Conservation (phyloP, 2,113 vertebrate species). For the Scartelaos histophorus region DNA sequence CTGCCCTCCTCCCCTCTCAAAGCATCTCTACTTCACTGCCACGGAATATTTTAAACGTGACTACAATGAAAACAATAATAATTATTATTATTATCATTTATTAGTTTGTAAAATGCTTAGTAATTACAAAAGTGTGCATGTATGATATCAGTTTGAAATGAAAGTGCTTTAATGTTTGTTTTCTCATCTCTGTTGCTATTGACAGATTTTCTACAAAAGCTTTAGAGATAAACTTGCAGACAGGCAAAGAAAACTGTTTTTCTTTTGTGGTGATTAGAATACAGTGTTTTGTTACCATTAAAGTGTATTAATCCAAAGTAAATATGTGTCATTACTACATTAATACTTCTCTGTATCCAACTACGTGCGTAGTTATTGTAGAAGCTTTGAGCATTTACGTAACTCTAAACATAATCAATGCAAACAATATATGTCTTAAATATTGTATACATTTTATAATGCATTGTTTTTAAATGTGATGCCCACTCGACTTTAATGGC, state of each 20-base stretch:
- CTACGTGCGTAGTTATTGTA: not conserved
- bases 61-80: no score
- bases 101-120: not conserved
- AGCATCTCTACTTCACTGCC: not conserved
- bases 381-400: not conserved
- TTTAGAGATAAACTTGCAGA: not conserved
- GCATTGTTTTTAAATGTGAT: not conserved
- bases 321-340: not conserved
- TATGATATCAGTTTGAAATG: not conserved
- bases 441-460: not conserved
- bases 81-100: not conserved
- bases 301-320: not conserved
- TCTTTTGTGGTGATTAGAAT: conserved; percentile 20
- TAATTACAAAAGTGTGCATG: not conserved
- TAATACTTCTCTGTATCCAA: not conserved
- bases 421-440: not conserved
- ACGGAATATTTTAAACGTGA: not conserved
- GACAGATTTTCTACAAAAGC: conserved; percentile 28
- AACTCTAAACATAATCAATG: not conserved
- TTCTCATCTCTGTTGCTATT: conserved; percentile 46
- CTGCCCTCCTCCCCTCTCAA: conserved; percentile 27
- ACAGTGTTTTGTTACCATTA: conserved; percentile 11
- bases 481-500: not conserved
- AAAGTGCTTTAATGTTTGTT: conserved; percentile 30
- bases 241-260: conserved; percentile 8